Base-by-base conservation (phyloP, 1,140 invertebrate genomes). In the Drosophila elegans region DNA sequence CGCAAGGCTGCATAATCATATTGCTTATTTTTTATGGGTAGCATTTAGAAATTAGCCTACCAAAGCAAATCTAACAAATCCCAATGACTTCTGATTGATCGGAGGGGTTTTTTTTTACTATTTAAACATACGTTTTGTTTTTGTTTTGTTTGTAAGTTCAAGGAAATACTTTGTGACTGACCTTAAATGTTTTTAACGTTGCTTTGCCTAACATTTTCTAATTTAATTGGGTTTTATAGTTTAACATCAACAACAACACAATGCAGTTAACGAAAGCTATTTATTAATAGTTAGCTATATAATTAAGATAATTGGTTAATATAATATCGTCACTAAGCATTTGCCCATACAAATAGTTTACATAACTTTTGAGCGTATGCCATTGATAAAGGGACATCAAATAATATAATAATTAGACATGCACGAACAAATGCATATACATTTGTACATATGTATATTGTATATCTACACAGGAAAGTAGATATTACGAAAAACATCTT, bases 161-260 rank as follows among this genome's bases (percentile, higher is more conserved):
- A 49, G 60, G 38, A 64, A 68, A 68, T 64, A 64, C 46, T 63
- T 68, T 56, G 55, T 66, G 55, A 62, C 45, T 63, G 77, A 78
- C 51, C 54, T 63, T 59, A 49, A 59, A 72, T 77, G 44, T 51
- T 75, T 62, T 62, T 51, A 73, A 51, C 51, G 69, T 16, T 61
- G 55, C 49, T 72, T 69, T 76, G 48, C 64, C 48, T 62, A 63
- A 67, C 36, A 64, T 48, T 67, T 49, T 64, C 54, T 63, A 60
- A 64, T 67, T 64, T 63, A 21, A 67, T 67, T 49, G 63, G 36
- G 42, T 48, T 32, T 44, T 63, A 64, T 64, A 64, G 54, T 64
- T 60, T 62, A 62, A 52, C 57, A 66, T 66, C 41, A 67, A 67
- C 71, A 74, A 76, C 74, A 75, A 66, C 63, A 76, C 56, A 55